Evolutionary conservation across 1,140 invertebrate genomes (phyloP), one percentile per base, ranked within the genome.

Genomic region (Araneus ventricosus): DNA sequence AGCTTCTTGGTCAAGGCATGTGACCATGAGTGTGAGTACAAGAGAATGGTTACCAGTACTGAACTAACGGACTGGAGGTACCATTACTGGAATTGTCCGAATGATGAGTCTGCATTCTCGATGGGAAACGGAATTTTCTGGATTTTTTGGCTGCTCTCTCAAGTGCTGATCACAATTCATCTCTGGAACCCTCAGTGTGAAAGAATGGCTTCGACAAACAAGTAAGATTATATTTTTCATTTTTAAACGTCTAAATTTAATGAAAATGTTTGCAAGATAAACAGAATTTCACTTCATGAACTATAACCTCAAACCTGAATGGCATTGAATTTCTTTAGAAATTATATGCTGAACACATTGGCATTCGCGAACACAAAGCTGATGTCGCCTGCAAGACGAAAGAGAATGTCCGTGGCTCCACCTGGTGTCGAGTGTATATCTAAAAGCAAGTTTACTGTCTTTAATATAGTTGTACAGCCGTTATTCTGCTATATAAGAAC

Each of bases 121-220:
- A 22, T 79, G 5, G 59, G 70, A 30, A 17, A 10, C 1, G 93
- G 89, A 6, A 75, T 27, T 14, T n/a, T 93, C 7, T 93, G 88
- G 93, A 67, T 94, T 27, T 14, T 91, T 1, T 99, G 98, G 98
- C 95, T 99, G n/a, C 95, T 99, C 2, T 99, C 98, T 0, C 98
- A 99, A 95, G 98, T 98, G 0, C 99, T 98, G 98, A 98, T 99
- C 30, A 98, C 98, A 0, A 96, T 99, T 70, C 99, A 99, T 95
- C 98, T 99, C 79, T 99, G 99, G 99, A 98, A 97, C 1, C 98
- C 99, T 0, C 99, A 99, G 96, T 98, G 98, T 94, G 99, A 99
- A 96, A 97, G 99, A 96, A 96, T 99, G 93, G 99, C 99, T 0
- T 97, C 98, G 7, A 99, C 98, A 0, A 99, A 99, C 95, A 99